A percentile compares a stretch with the other conserved stretches of the same genome.
Conservation (phyloP, 2,888 invertebrate species). For the Mesorhabditis spiculigera region DNA sequence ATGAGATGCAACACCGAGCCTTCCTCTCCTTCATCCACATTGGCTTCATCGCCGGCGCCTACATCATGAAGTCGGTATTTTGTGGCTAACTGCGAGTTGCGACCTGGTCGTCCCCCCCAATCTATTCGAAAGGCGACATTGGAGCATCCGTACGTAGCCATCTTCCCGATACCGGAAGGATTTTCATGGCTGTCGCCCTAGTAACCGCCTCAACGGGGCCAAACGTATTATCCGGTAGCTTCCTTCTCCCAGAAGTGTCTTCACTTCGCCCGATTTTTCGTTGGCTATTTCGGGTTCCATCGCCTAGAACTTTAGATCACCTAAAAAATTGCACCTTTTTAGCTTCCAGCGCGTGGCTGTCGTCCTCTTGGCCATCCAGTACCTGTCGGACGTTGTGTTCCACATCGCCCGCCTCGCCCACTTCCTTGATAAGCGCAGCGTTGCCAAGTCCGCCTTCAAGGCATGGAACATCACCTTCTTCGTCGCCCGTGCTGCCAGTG, state of each 20-base stretch:
- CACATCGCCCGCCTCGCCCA: conserved; percentile 82
- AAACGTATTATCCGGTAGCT: too few species aligned
- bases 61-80: conserved; percentile 75
- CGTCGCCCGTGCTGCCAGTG: conserved; percentile 78
- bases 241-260: too few species aligned
- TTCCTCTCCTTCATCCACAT: conserved; percentile 77
- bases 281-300: conserved; percentile 54
- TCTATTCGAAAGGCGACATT: too few species aligned
- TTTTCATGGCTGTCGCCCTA: too few species aligned
- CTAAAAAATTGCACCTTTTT: conserved; percentile 53
- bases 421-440: conserved; percentile 81
- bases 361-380: conserved; percentile 82
- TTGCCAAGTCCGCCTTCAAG: conserved; percentile 74
- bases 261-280: too few species aligned
- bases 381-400: conserved; percentile 80
- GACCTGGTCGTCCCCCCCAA: too few species aligned
- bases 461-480: conserved; percentile 81
- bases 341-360: conserved; percentile 89
- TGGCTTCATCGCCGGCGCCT: conserved; percentile 77
- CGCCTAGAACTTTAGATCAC: background rate
- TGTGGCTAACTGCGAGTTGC: too few species aligned
- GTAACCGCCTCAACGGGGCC: too few species aligned
- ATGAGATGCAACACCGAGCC: conserved; percentile 63
- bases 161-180: too few species aligned
- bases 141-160: too few species aligned